phyloP scores from a whole-genome alignment of 2,888 invertebrate genomes.

The Scaptomyza parva region DNA sequence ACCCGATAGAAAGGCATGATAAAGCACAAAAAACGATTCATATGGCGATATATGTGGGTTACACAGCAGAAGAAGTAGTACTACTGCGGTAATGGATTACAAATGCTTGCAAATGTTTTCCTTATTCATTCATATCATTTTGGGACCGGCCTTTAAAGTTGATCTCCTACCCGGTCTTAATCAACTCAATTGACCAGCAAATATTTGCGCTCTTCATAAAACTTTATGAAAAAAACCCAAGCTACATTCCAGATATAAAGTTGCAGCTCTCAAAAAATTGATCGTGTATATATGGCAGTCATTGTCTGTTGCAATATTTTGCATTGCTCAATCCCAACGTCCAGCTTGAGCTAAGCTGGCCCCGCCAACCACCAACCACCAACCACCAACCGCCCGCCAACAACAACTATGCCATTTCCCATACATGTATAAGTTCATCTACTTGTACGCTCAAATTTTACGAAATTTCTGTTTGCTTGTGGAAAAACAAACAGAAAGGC shows the following conservation, averaged over 20 bases:
- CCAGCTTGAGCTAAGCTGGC: constrained; percentile 24
- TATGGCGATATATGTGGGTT: constrained; percentile 45
- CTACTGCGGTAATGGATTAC: neutral
- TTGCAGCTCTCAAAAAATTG: constrained; percentile 23
- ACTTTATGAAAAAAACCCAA: neutral
- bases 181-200: constrained; percentile 24
- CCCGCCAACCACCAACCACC: constrained; percentile 1
- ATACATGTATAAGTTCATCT: constrained; percentile 35
- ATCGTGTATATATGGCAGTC: constrained; percentile 39
- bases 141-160: constrained; percentile 22
- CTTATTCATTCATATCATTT: neutral
- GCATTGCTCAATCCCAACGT: constrained; percentile 66
- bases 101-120: constrained; percentile 12
- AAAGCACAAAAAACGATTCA: constrained; percentile 41
- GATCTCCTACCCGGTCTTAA: constrained; percentile 4
- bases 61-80: constrained; percentile 10
- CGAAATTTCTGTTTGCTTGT: constrained; percentile 27
- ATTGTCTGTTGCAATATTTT: constrained; percentile 75
- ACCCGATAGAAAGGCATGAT: constrained; percentile 41
- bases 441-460: constrained; percentile 41
- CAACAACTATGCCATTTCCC: constrained; percentile 49
- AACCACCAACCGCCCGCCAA: neutral
- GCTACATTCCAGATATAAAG: constrained; percentile 4
- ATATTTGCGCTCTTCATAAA: constrained; percentile 8
- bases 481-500: constrained; percentile 67